Evolutionary conservation across 2,888 invertebrate genomes (phyloP).

Genomic region (Perizoma affinitatum): DNA sequence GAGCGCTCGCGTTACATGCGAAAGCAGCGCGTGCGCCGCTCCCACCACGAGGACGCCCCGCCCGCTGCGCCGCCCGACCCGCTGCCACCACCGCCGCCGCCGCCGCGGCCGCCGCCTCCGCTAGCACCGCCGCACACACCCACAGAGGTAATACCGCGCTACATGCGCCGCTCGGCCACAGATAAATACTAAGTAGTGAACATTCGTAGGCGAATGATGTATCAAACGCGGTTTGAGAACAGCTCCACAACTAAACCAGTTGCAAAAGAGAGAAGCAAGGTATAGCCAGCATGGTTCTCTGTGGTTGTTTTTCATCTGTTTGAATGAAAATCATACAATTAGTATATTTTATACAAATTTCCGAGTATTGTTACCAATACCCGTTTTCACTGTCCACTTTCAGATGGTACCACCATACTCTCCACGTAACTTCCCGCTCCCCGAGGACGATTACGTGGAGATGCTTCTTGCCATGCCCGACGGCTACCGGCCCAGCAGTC

Average conservation of each 20-base stretch:
- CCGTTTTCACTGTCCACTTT: conserved; percentile 37
- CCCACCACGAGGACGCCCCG: conserved; percentile 31
- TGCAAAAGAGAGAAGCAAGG: too few species aligned
- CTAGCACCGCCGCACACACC: conserved; percentile 71
- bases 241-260: too few species aligned
- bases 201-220: too few species aligned
- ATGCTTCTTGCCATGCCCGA: conserved; percentile 89
- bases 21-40: conserved; percentile 55
- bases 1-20: conserved; percentile 90
- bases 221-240: too few species aligned
- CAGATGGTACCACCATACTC: conserved; percentile 90
- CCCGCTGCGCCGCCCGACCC: conserved; percentile 28
- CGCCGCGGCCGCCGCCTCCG: conserved; percentile 71
- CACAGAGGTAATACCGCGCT: background rate
- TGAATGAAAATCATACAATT: too few species aligned
- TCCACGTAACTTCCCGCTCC: conserved; percentile 89
- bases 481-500: conserved; percentile 71
- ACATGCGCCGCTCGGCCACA: too few species aligned
- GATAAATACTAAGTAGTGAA: too few species aligned
- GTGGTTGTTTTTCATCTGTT: too few species aligned
- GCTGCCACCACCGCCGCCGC: conserved; percentile 72
- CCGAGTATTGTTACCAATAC: too few species aligned
- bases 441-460: conserved; percentile 86
- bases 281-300: too few species aligned
- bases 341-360: too few species aligned